Evolutionary conservation across 2,888 invertebrate genomes (phyloP).

Genomic region (Panopea generosa): DNA sequence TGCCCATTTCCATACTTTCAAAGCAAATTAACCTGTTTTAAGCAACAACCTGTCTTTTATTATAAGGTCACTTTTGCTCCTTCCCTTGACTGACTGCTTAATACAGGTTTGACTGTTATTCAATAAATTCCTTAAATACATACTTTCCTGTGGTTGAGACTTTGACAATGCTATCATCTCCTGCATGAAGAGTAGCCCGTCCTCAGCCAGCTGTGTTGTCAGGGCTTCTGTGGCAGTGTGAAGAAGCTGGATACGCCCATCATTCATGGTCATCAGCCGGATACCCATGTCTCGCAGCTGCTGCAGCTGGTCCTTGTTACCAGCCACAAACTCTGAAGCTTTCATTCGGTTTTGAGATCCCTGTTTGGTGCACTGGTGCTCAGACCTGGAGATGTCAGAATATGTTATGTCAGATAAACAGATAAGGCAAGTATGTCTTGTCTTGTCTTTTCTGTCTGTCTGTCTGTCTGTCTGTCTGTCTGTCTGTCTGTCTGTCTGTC

Average conservation of each 20-base stretch:
- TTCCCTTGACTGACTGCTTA: too few species aligned
- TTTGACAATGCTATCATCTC: constrained; percentile 97
- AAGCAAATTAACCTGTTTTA: too few species aligned
- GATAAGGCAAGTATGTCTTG: too few species aligned
- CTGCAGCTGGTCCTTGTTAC: constrained; percentile 94
- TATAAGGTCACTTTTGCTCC: too few species aligned
- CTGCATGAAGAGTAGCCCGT: constrained; percentile 97
- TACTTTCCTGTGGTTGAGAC: constrained; percentile 84
- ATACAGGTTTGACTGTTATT: too few species aligned
- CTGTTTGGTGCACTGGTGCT: constrained; percentile 28
- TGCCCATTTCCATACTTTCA: too few species aligned
- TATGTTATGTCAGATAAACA: too few species aligned
- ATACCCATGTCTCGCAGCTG: constrained; percentile 95
- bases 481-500: too few species aligned
- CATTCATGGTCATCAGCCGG: constrained; percentile 93
- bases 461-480: too few species aligned
- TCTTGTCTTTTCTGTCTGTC: too few species aligned
- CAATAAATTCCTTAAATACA: too few species aligned
- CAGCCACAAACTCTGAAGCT: constrained; percentile 88
- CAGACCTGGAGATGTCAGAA: constrained; percentile 33
- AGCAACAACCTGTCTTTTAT: too few species aligned
- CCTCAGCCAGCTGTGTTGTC: constrained; percentile 94
- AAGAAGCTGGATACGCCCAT: constrained; percentile 96
- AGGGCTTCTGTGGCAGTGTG: constrained; percentile 94
- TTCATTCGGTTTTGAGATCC: constrained; percentile 68